Percentiles rank a stretch among this genome's conserved stretches.
phyloP scores from a whole-genome alignment of 2,797 vertebrate species.

The Chanos chanos region DNA sequence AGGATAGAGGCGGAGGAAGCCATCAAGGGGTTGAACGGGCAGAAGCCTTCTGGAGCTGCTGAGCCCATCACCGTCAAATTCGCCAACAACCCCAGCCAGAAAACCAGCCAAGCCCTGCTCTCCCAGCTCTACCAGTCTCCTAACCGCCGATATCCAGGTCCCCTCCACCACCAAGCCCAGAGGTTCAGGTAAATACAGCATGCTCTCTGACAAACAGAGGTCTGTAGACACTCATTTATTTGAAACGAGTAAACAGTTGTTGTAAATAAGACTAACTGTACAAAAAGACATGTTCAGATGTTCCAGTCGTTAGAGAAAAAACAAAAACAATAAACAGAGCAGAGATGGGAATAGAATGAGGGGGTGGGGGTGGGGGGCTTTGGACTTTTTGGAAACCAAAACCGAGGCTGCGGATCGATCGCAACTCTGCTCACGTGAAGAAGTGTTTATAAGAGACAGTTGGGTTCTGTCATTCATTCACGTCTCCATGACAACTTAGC shows the following conservation, averaged over 20 bases:
- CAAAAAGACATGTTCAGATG: too few species aligned
- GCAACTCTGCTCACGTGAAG: too few species aligned
- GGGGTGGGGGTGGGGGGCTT: too few species aligned
- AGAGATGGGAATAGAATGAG: too few species aligned
- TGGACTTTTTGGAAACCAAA: constrained; percentile 20
- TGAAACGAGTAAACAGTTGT: background rate
- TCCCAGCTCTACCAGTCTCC: constrained; percentile 99
- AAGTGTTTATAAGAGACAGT: constrained; percentile 73
- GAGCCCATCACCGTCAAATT: constrained; percentile 99
- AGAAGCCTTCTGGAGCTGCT: constrained; percentile 97
- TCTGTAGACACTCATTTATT: background rate
- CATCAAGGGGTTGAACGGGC: constrained; percentile 99
- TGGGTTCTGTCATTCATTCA: constrained; percentile 74
- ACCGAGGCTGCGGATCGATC: too few species aligned
- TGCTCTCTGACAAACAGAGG: background rate
- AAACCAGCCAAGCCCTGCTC: constrained; percentile 98
- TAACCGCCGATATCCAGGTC: constrained; percentile 96
- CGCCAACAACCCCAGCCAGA: constrained; percentile 99
- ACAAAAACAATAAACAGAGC: too few species aligned
- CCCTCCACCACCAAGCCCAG: constrained; percentile 98
- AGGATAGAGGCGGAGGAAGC: constrained; percentile 99
- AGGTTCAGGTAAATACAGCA: constrained; percentile 91
- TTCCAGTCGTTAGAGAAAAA: too few species aligned
- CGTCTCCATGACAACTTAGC: constrained; percentile 48
- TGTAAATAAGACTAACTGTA: constrained; percentile 3